Percentiles rank a stretch among this genome's conserved stretches.
Evolutionary conservation across 2,113 vertebrate species (phyloP).

Genomic region (Spizaetus ornatus): DNA sequence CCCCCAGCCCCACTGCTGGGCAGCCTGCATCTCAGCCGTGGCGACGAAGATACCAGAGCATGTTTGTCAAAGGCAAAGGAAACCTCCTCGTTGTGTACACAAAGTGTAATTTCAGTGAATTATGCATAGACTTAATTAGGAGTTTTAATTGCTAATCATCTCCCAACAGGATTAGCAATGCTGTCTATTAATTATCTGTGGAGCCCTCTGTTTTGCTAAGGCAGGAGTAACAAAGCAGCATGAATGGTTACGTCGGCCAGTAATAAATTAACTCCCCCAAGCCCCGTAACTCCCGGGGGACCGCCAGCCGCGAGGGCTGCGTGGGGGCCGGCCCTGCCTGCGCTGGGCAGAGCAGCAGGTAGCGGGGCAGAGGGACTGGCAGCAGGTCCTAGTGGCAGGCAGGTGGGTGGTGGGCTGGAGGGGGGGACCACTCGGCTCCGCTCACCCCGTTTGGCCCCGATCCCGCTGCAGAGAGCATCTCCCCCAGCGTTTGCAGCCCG

Average conservation of each 20-base stretch:
- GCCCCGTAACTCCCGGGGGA: not conserved
- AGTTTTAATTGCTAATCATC: constrained; percentile 80
- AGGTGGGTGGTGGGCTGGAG: not conserved
- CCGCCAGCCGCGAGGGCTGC: not conserved
- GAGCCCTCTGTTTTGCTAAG: constrained; percentile 72
- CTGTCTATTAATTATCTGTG: constrained; percentile 77
- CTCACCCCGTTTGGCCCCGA: rapidly evolving
- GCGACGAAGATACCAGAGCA: not conserved
- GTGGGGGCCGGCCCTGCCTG: not conserved
- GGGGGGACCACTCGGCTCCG: rapidly evolving
- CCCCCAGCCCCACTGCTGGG: rapidly evolving
- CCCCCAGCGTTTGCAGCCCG: not conserved
- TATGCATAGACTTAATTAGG: constrained; percentile 78
- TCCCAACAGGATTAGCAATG: constrained; percentile 74
- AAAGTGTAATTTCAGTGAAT: constrained; percentile 74
- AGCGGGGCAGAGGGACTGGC: not conserved
- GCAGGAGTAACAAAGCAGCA: constrained; percentile 58
- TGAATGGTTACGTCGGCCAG: constrained; percentile 28
- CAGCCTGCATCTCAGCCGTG: not conserved
- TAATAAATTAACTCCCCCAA: constrained; percentile 64
- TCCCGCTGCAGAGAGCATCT: not conserved
- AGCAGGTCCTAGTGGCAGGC: not conserved
- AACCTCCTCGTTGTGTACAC: constrained; percentile 70
- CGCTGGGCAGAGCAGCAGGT: not conserved
- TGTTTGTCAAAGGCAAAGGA: constrained; percentile 57